Conservation (phyloP, 2,888 invertebrate species). For the Raillietiella orientalis region DNA sequence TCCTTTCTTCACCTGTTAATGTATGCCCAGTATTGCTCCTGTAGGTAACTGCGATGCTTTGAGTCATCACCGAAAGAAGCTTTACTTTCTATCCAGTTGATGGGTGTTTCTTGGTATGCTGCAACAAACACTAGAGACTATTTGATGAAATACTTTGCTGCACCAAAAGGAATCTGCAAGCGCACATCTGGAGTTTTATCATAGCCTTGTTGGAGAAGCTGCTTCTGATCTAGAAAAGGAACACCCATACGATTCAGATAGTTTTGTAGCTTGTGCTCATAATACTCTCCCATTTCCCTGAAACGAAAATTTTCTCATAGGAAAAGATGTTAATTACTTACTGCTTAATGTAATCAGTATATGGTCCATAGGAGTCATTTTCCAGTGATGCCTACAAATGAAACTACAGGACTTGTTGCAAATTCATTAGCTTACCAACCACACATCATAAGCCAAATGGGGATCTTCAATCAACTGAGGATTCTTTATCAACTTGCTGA, state of each 20-base stretch:
- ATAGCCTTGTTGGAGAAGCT: constrained; percentile 44
- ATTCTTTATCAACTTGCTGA: too few species aligned
- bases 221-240: constrained; percentile 35
- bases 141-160: not conserved
- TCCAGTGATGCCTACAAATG: constrained; percentile 24
- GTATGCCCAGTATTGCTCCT: constrained; percentile 56
- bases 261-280: constrained; percentile 37
- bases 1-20: constrained; percentile 28
- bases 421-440: constrained; percentile 21
- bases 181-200: constrained; percentile 87
- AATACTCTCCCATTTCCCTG: constrained; percentile 48
- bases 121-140: not conserved
- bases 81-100: constrained; percentile 77
- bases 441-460: constrained; percentile 34
- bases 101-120: not conserved
- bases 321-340: constrained; percentile 15
- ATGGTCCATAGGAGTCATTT: constrained; percentile 53
- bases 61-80: constrained; percentile 67
- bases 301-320: constrained; percentile 8
- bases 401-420: not conserved
- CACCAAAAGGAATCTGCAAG: constrained; percentile 41
- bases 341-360: constrained; percentile 42
- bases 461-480: constrained; percentile 24
- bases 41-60: constrained; percentile 42
- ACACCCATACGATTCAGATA: constrained; percentile 23